A percentile compares a stretch with the other conserved stretches of the same genome.
Evolutionary conservation across 2,797 vertebrate species (phyloP).

Genomic region (Glossophaga mutica): DNA sequence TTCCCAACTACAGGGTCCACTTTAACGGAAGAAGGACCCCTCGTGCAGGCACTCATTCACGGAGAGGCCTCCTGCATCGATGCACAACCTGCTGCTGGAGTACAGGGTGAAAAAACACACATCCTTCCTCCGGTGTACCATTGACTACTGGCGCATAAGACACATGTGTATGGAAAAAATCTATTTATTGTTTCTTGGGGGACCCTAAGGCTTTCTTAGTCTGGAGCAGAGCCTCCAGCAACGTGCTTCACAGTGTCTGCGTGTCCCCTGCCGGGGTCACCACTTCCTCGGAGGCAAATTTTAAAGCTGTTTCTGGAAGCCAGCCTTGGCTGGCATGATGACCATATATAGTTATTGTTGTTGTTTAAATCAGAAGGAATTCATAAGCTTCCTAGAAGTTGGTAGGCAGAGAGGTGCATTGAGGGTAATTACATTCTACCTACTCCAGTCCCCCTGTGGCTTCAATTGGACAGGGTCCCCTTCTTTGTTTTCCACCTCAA

Average conservation of each 20-base stretch:
- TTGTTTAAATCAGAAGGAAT: background rate
- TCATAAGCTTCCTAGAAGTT: conserved; percentile 23
- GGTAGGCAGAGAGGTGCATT: background rate
- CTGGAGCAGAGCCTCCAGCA: background rate
- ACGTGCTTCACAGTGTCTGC: background rate
- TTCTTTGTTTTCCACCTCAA: background rate
- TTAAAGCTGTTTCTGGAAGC: conserved; percentile 22
- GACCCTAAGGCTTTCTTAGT: background rate
- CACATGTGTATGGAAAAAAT: background rate
- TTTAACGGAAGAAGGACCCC: background rate
- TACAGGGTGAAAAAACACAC: background rate
- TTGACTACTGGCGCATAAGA: background rate
- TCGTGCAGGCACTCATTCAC: background rate
- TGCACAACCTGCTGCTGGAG: background rate
- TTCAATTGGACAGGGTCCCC: background rate
- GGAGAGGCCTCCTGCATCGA: background rate
- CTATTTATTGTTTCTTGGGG: background rate
- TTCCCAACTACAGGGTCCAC: background rate
- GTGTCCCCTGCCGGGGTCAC: background rate
- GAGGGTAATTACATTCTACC: background rate
- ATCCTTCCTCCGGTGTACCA: background rate
- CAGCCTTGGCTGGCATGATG: background rate
- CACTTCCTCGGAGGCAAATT: background rate
- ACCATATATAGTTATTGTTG: background rate
- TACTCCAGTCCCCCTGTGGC: background rate